Conservation (phyloP, 2,113 vertebrate genomes). For the Semnornis frantzii region DNA sequence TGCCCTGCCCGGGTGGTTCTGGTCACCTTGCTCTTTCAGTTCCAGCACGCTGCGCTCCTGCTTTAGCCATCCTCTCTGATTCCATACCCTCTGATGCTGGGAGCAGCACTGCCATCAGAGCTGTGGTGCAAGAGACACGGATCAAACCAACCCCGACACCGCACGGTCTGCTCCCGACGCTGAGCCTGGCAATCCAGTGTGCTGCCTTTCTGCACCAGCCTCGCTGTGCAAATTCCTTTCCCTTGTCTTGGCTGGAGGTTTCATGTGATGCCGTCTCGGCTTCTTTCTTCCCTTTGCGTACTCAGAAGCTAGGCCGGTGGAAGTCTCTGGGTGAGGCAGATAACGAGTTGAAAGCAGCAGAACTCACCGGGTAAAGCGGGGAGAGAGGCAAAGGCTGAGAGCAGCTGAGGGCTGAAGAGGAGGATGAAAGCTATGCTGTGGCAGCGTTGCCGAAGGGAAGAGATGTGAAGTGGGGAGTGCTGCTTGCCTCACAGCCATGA, state of each 20-base stretch:
- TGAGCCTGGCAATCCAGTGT: background rate
- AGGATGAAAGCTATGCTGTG: background rate
- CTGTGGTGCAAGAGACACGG: fast-evolving
- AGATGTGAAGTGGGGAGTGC: background rate
- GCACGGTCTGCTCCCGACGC: fast-evolving
- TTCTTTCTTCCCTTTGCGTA: background rate
- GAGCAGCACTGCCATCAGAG: background rate
- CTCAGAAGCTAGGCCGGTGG: background rate
- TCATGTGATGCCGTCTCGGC: background rate
- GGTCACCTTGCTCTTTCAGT: background rate
- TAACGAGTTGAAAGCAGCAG: background rate
- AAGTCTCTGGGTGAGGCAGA: background rate
- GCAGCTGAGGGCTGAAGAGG: background rate
- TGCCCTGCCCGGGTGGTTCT: background rate
- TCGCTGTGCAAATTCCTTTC: background rate
- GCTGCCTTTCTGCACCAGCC: background rate
- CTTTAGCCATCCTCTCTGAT: fast-evolving
- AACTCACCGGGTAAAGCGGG: fast-evolving
- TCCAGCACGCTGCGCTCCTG: fast-evolving
- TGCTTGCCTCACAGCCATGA: background rate
- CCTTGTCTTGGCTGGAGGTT: background rate
- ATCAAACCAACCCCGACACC: fast-evolving
- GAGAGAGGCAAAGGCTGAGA: background rate
- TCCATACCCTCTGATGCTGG: background rate
- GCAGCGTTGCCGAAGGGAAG: background rate